phyloP scores from a whole-genome alignment of 2,888 invertebrate genomes.

The Alitta virens region DNA sequence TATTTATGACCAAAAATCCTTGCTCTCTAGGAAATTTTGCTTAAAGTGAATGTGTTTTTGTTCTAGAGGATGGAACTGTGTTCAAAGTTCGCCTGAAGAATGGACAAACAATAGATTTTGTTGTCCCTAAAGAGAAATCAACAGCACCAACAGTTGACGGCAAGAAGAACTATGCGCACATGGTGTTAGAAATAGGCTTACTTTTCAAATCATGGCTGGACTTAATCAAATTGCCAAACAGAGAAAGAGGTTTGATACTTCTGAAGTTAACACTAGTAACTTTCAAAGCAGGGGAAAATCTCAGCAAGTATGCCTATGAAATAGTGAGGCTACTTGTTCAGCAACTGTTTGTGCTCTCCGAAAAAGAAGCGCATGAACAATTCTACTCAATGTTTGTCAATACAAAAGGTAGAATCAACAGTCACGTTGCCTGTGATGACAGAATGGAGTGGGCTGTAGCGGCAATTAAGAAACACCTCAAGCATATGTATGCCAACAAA shows the following conservation, averaged over 20 bases:
- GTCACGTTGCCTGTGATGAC: slow-evolving; percentile 8
- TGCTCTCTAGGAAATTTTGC: neutral
- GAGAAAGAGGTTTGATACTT: neutral
- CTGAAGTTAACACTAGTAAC: slow-evolving; percentile 8
- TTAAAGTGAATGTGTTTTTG: no score
- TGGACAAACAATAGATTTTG: neutral
- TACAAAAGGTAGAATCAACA: slow-evolving; percentile 5
- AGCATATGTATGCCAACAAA: slow-evolving; percentile 1
- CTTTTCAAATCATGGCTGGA: slow-evolving; percentile 1
- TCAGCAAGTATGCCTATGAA: slow-evolving; percentile 3
- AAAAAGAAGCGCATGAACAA: neutral
- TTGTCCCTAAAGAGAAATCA: neutral
- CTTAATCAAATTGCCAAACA: slow-evolving; percentile 1
- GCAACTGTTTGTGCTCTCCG: neutral
- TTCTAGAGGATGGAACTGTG: neutral
- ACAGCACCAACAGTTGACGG: neutral
- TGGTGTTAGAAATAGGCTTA: slow-evolving; percentile 7
- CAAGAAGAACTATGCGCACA: slow-evolving; percentile 5
- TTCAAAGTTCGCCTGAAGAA: neutral
- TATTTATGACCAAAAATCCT: slow-evolving; percentile 3
- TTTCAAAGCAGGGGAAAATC: neutral
- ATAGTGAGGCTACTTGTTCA: slow-evolving; percentile 8
- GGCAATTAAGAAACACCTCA: neutral
- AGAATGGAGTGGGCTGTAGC: slow-evolving; percentile 12
- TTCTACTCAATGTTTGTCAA: slow-evolving; percentile 10